Base-by-base conservation (phyloP, 2,113 vertebrate species). In the Pituophis catenifer region DNA sequence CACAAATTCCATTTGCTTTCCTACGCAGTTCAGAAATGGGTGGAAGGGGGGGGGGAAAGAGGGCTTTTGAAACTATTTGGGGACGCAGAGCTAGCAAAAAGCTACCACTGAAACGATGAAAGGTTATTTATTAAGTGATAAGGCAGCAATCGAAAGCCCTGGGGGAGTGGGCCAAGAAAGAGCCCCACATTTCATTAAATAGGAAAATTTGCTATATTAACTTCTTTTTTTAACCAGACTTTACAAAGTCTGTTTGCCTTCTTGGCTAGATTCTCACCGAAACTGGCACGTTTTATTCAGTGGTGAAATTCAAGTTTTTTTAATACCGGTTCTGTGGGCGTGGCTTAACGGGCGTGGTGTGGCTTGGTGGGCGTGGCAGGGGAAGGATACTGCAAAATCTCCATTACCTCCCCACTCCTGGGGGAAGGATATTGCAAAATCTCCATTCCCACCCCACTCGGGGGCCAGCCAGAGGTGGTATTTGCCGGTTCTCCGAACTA, bases 1-100 rank as follows among this genome's bases (percentile, higher is more conserved):
- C 54, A 1, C 70, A 93, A 21, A 86, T 90, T 92, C 86, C 85
- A 59, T 33, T 89, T 21, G n/a, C 85, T 94, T 93, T 88, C 53
- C 24, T 88, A 4, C 50, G 54, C 6, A n/a, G 86, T 75, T 88
- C 52, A 88, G 50, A 59, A 87, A 81, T 52, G 58, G 53, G 11
- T 17, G 85, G 4, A 58, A 33, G 54, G 15, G 1, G 5, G 13
- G 54, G 44, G 17, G 12, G 13, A 12, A 91, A 53, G 50, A 9
- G 8, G 55, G 38, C 50, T 86, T 90, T 52, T 29, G 90, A 70
- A n/a, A 24, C 38, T 26, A 23, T 33, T 57, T 26, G 55, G 89
- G 86, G 55, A 81, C 53, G 19, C 65, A 86, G 48, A 55, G 23
- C 62, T 65, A 92, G 26, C 62, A 81, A 88, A 55, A 55, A 15